Evolutionary conservation across 2,797 vertebrate species (phyloP).

Genomic region (Sebastes glaucus): DNA sequence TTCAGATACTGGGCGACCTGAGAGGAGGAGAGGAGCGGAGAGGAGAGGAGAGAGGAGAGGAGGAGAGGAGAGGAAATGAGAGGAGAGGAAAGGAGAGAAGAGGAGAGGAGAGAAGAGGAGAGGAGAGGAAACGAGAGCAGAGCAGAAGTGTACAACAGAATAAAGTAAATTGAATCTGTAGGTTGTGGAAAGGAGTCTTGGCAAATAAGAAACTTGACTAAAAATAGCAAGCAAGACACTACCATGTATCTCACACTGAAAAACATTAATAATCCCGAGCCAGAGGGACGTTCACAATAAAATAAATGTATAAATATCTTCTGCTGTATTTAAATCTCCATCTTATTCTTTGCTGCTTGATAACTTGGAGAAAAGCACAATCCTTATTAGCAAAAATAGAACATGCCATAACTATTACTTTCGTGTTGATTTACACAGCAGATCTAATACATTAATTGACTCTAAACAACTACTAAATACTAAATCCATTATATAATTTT

Average conservation of each 20-base stretch:
- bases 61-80: too few species aligned
- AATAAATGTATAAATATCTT: too few species aligned
- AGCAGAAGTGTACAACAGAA: too few species aligned
- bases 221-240: neutral
- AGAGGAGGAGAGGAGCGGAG: neutral
- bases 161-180: too few species aligned
- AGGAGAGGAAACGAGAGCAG: too few species aligned
- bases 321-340: neutral
- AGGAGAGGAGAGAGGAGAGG: neutral
- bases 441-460: neutral
- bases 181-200: too few species aligned
- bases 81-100: too few species aligned
- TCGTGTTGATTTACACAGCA: neutral
- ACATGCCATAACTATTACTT: neutral
- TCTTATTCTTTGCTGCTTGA: neutral
- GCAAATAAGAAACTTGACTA: neutral
- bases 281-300: too few species aligned
- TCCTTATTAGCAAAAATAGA: neutral
- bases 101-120: neutral
- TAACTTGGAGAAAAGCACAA: neutral
- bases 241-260: neutral
- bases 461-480: neutral
- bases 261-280: neutral
- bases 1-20: slow-evolving; percentile 95
- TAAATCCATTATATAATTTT: neutral